These are phyloP conservation scores for Pomatostomus ruficeps DNA, from an alignment of 2,113 vertebrate species.

Conservation along the genomic window DNA sequence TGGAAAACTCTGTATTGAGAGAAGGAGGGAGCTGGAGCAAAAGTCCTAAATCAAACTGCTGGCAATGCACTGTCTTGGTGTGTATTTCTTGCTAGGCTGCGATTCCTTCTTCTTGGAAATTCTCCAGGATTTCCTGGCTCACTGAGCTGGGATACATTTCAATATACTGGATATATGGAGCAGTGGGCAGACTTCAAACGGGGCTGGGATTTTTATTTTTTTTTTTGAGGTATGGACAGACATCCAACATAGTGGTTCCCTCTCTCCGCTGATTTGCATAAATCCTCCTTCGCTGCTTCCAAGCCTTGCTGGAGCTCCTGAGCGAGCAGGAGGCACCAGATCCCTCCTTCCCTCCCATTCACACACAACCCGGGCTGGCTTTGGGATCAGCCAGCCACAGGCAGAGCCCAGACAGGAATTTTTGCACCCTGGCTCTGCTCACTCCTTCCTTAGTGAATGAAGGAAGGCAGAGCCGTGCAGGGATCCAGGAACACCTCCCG, in stretches of 20 bases:
- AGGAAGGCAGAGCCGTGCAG: rapidly evolving
- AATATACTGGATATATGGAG: background rate
- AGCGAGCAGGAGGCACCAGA: background rate
- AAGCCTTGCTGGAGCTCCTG: background rate
- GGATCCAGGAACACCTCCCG: rapidly evolving
- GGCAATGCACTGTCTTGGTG: conserved; percentile 42
- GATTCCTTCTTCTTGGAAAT: conserved; percentile 35
- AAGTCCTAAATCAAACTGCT: conserved; percentile 19
- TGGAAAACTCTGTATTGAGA: conserved; percentile 55
- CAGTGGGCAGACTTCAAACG: background rate
- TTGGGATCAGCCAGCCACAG: background rate
- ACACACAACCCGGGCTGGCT: background rate
- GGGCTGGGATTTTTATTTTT: background rate
- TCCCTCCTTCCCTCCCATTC: background rate
- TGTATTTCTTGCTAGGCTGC: conserved; percentile 14
- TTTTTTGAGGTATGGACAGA: background rate
- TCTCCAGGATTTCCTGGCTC: conserved; percentile 3
- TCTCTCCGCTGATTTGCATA: background rate
- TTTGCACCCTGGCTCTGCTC: background rate
- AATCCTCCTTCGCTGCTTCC: background rate
- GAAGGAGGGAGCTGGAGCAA: conserved; percentile 5
- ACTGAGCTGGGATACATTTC: background rate
- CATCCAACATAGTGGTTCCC: background rate
- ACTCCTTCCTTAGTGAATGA: rapidly evolving
- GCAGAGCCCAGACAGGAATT: background rate